Evolutionary conservation across 2,797 vertebrate species (phyloP).

Genomic region (Coluber constrictor): DNA sequence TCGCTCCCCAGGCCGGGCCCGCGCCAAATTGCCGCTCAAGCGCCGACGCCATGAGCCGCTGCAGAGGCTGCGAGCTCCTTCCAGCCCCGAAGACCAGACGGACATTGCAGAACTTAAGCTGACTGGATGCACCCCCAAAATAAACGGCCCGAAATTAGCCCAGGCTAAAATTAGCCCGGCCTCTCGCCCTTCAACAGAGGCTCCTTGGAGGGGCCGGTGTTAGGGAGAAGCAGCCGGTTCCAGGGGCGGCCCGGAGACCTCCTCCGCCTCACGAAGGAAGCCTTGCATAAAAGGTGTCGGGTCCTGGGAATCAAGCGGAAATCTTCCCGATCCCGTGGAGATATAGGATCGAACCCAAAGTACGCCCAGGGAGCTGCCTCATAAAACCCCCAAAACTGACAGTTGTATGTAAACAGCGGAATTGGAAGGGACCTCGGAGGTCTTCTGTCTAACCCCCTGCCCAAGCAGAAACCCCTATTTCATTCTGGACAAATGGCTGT

Average conservation of each 20-base stretch:
- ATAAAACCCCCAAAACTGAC: neutral
- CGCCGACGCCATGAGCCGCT: neutral
- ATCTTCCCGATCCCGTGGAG: neutral
- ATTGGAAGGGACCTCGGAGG: too few species aligned
- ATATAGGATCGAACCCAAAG: neutral
- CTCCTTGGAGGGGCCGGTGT: neutral
- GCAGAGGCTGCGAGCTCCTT: neutral
- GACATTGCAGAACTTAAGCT: neutral
- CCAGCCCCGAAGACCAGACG: neutral
- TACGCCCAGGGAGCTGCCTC: neutral
- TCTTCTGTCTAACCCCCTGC: neutral
- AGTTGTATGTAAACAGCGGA: neutral
- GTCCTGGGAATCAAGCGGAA: neutral
- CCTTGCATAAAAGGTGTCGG: neutral
- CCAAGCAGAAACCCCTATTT: neutral
- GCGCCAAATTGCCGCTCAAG: neutral
- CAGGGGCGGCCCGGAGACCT: neutral
- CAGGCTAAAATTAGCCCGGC: neutral
- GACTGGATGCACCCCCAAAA: neutral
- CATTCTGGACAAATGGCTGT: neutral
- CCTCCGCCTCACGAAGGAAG: neutral
- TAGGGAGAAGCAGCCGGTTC: neutral
- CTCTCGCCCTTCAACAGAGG: neutral
- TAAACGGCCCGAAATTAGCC: neutral
- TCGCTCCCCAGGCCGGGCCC: neutral